Percentiles rank a stretch among this genome's conserved stretches.
phyloP scores from a whole-genome alignment of 2,113 vertebrate genomes.

The Ammodytes marinus region DNA sequence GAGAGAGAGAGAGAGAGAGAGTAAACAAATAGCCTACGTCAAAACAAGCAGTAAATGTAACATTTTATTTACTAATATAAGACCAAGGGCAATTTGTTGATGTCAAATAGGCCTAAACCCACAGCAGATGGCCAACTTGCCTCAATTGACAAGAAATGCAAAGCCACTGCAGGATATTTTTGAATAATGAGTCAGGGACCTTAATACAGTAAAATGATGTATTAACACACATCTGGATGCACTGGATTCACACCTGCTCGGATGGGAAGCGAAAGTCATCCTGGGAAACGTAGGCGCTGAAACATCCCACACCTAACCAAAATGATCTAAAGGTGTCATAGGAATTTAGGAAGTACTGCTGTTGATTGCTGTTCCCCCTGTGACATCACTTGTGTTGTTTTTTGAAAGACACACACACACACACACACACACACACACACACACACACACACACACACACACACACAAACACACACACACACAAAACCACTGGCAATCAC shows the following conservation, averaged over 20 bases:
- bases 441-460: background rate
- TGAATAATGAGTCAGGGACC: background rate
- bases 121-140: too few relatives aligned
- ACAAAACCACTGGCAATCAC: slow-evolving; percentile 34
- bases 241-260: background rate
- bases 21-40: background rate
- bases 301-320: background rate
- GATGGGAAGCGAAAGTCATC: background rate
- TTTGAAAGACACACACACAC: background rate
- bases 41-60: background rate
- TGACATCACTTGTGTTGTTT: background rate
- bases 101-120: background rate
- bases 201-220: too few relatives aligned
- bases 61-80: background rate
- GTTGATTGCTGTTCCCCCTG: background rate
- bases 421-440: background rate
- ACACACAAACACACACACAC: background rate
- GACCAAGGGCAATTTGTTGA: background rate
- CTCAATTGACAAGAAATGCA: slow-evolving; percentile 16
- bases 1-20: background rate
- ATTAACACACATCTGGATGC: background rate
- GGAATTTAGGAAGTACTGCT: background rate
- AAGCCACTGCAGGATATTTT: background rate
- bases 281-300: slow-evolving; percentile 4
- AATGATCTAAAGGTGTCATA: background rate